phyloP scores from a whole-genome alignment of 2,888 invertebrate genomes.

The Luffia ferchaultella region DNA sequence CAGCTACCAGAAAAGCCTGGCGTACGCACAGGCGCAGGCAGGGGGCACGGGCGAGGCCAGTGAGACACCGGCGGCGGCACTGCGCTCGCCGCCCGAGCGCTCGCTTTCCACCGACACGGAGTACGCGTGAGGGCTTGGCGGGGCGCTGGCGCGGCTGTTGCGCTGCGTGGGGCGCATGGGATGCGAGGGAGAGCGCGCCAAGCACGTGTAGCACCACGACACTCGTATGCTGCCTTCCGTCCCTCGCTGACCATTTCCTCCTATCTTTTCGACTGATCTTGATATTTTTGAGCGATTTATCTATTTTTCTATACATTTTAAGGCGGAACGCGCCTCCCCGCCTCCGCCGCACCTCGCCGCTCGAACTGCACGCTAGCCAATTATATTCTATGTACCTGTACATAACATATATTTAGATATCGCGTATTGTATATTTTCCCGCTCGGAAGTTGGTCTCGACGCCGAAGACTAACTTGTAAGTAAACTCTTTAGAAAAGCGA shows the following conservation, averaged over 20 bases:
- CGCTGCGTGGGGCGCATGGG: conserved; percentile 9
- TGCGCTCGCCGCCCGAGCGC: conserved; percentile 60
- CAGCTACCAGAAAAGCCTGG: conserved; percentile 83
- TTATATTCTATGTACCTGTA: conserved; percentile 65
- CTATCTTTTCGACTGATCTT: conserved; percentile 60
- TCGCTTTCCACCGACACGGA: conserved; percentile 75
- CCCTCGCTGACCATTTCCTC: conserved; percentile 34
- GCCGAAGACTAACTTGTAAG: neutral
- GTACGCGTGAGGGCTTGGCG: conserved; percentile 69
- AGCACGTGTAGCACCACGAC: neutral
- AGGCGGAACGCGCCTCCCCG: conserved; percentile 63
- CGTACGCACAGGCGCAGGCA: conserved; percentile 73
- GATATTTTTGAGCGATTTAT: conserved; percentile 66
- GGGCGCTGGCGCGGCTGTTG: conserved; percentile 4
- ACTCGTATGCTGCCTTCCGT: conserved; percentile 1
- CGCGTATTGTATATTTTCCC: conserved; percentile 65
- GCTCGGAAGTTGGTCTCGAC: neutral
- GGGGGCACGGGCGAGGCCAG: conserved; percentile 47
- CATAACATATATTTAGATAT: conserved; percentile 67
- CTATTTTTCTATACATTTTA: conserved; percentile 66
- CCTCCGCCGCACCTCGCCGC: conserved; percentile 61
- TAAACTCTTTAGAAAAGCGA: neutral
- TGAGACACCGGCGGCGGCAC: conserved; percentile 33
- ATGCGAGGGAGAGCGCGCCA: too few species aligned
- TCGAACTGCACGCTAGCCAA: conserved; percentile 63